Conservation (phyloP, 2,888 invertebrate genomes). For the Lysandra bellargus region DNA sequence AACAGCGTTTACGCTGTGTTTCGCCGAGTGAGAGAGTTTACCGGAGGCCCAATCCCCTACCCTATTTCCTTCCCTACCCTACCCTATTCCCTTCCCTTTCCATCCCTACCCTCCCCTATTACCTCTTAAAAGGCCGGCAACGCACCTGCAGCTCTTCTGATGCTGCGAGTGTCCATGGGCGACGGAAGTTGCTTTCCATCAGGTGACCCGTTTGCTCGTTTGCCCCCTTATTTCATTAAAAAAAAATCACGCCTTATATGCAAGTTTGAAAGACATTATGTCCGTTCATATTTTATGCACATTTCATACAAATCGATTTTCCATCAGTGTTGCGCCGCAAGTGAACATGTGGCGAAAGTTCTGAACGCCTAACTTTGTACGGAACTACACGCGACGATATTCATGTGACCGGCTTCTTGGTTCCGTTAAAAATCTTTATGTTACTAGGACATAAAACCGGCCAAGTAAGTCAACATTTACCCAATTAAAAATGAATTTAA, state of each 20-base stretch:
- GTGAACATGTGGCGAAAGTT: background rate
- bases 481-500: background rate
- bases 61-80: too few relatives aligned
- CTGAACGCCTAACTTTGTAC: background rate
- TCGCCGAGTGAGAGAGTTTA: too few relatives aligned
- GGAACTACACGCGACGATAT: background rate
- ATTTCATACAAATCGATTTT: conserved; percentile 25
- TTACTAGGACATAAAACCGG: background rate
- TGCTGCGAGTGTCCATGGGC: too few relatives aligned
- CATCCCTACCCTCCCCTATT: too few relatives aligned
- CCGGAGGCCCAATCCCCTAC: too few relatives aligned
- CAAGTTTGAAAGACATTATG: background rate
- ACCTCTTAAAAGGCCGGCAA: too few relatives aligned
- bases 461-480: background rate
- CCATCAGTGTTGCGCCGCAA: background rate
- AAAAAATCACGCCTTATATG: background rate
- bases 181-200: too few relatives aligned
- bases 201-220: too few relatives aligned
- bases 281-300: conserved; percentile 22
- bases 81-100: too few relatives aligned
- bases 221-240: too few relatives aligned
- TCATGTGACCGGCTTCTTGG: background rate
- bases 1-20: too few relatives aligned
- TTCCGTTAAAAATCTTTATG: background rate
- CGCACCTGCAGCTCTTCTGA: too few relatives aligned